These are phyloP conservation scores for Myxocyprinus asiaticus DNA, from an alignment of 2,113 vertebrate species.

Conservation along the genomic window DNA sequence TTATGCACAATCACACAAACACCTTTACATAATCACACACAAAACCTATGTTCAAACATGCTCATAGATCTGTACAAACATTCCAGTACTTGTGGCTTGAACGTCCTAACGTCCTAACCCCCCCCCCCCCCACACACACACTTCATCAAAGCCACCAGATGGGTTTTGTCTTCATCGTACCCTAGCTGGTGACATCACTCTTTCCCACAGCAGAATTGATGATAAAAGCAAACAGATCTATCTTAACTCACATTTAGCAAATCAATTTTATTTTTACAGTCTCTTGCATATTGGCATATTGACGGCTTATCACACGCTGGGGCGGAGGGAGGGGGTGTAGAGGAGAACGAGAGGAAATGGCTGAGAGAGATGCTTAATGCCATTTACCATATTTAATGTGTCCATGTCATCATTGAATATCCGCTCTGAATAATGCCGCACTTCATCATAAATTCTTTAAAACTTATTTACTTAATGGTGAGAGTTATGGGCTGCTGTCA, in stretches of 20 bases:
- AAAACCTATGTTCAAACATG: neutral
- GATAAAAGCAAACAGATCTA: constrained; percentile 99
- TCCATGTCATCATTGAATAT: constrained; percentile 95
- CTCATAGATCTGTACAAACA: neutral
- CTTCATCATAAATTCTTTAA: constrained; percentile 97
- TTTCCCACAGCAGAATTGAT: constrained; percentile 90
- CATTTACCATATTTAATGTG: constrained; percentile 97
- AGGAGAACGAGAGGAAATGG: constrained; percentile 20
- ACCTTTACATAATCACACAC: neutral
- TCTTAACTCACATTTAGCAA: constrained; percentile 98
- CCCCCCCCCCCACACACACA: constrained; percentile 77
- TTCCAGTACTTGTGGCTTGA: constrained; percentile 2
- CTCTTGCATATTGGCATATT: constrained; percentile 97
- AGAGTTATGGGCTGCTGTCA: constrained; percentile 93
- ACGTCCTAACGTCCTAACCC: constrained; percentile 10
- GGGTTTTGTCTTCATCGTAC: constrained; percentile 93
- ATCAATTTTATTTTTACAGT: constrained; percentile 99
- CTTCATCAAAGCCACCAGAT: constrained; percentile 94
- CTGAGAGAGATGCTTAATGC: constrained; percentile 78
- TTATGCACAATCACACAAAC: neutral
- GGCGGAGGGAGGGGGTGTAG: neutral
- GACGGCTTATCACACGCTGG: constrained; percentile 79
- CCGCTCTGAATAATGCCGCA: constrained; percentile 92
- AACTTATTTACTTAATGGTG: constrained; percentile 98
- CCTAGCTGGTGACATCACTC: constrained; percentile 94